Conservation (phyloP, 1,140 invertebrate species). For the Drosophila kikkawai region DNA sequence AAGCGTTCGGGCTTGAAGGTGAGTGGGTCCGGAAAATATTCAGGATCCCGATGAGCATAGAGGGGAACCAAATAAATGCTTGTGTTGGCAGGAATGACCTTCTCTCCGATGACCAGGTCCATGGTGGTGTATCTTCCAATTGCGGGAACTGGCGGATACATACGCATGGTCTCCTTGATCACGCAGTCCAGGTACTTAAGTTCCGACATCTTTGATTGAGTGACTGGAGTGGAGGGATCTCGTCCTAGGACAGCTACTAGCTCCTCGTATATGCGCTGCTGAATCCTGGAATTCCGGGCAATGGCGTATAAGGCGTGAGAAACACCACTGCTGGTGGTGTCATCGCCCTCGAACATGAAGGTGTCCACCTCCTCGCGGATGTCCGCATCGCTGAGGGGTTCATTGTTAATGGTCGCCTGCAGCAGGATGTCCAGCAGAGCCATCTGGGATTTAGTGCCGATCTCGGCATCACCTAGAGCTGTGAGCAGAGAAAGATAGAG, state of each 20-base stretch:
- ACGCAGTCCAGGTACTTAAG: conserved; percentile 87
- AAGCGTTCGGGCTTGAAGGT: conserved; percentile 89
- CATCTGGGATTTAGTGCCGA: conserved; percentile 87
- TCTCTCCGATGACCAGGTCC: conserved; percentile 64
- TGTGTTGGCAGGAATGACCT: conserved; percentile 56
- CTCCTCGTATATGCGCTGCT: conserved; percentile 87
- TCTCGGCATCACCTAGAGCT: conserved; percentile 62
- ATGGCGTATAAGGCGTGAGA: conserved; percentile 65
- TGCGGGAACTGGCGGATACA: conserved; percentile 87
- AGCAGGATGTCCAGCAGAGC: conserved; percentile 92
- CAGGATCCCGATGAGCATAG: conserved; percentile 63
- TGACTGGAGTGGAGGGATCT: conserved; percentile 76
- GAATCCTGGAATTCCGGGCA: conserved; percentile 68
- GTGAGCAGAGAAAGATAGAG: neutral
- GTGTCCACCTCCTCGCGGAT: conserved; percentile 91
- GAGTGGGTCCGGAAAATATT: conserved; percentile 63
- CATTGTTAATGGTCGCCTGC: conserved; percentile 87
- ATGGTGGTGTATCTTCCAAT: conserved; percentile 85
- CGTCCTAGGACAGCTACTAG: conserved; percentile 86
- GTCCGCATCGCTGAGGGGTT: conserved; percentile 87
- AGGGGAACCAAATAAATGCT: conserved; percentile 80
- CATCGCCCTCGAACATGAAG: conserved; percentile 90
- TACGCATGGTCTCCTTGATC: conserved; percentile 86
- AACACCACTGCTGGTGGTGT: conserved; percentile 72
- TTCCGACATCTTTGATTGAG: conserved; percentile 79